phyloP scores from a whole-genome alignment of 2,113 vertebrate species.

The Xenotilapia flavipinnis region DNA sequence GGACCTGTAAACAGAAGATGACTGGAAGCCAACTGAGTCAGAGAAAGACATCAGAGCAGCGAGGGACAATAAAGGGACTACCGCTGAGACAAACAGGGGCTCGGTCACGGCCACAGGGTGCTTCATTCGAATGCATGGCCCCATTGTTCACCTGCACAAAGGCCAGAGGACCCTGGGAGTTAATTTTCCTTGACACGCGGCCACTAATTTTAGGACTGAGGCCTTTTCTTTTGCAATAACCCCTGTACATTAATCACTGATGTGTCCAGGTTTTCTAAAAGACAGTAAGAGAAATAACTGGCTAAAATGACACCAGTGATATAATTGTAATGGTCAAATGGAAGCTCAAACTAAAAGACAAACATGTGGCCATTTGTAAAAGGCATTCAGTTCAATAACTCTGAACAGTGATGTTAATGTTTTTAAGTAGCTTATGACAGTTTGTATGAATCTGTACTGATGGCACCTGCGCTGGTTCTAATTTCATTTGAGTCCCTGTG shows the following conservation, averaged over 20 bases:
- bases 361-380: background rate
- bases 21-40: constrained; percentile 18
- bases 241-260: constrained; percentile 32
- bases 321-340: background rate
- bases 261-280: background rate
- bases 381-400: background rate
- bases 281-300: background rate
- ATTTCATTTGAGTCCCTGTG: background rate
- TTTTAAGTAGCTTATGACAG: background rate
- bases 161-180: constrained; percentile 56
- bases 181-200: constrained; percentile 62
- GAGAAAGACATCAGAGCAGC: constrained; percentile 62
- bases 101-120: constrained; percentile 56
- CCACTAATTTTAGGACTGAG: constrained; percentile 56
- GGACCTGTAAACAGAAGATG: constrained; percentile 18
- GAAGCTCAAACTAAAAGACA: background rate
- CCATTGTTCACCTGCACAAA: constrained; percentile 71
- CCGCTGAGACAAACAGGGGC: constrained; percentile 58
- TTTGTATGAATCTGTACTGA: background rate
- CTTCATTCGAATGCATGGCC: constrained; percentile 55
- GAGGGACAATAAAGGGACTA: constrained; percentile 41
- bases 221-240: constrained; percentile 27
- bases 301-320: background rate
- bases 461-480: background rate
- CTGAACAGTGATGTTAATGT: background rate